phyloP scores from a whole-genome alignment of 64 coral and sea anemone species.

The Porites australiensis region DNA sequence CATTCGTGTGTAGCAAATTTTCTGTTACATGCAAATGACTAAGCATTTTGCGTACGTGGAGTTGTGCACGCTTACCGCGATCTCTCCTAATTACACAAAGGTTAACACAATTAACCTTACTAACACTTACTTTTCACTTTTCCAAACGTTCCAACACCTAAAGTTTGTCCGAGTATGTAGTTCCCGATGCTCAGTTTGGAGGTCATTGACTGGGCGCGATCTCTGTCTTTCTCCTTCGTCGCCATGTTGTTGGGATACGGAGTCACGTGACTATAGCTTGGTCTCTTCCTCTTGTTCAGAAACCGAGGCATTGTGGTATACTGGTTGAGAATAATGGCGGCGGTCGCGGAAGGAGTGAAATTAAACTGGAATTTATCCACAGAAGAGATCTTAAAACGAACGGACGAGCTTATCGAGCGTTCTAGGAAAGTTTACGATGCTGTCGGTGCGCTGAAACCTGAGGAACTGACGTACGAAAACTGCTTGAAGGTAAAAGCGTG shows the following conservation, averaged over 20 bases:
- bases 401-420: conserved; percentile 76
- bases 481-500: conserved; percentile 80
- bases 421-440: conserved; percentile 82
- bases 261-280: background rate
- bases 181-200: conserved; percentile 87
- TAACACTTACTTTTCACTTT: conserved; percentile 97
- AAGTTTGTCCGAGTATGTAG: conserved; percentile 87
- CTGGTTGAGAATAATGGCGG: conserved; percentile 50
- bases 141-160: conserved; percentile 97
- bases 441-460: conserved; percentile 77
- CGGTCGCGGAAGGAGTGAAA: conserved; percentile 50
- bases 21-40: no score
- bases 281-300: background rate
- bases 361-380: conserved; percentile 85
- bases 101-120: background rate
- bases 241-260: conserved; percentile 30
- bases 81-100: background rate
- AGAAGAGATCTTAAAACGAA: conserved; percentile 80
- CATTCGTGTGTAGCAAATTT: background rate
- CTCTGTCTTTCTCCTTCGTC: background rate
- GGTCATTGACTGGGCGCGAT: background rate
- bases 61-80: background rate
- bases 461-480: conserved; percentile 68
- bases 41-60: conserved; percentile 7
- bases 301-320: conserved; percentile 51